phyloP scores from a whole-genome alignment of 2,113 vertebrate genomes.

The Ceyx cyanopectus region DNA sequence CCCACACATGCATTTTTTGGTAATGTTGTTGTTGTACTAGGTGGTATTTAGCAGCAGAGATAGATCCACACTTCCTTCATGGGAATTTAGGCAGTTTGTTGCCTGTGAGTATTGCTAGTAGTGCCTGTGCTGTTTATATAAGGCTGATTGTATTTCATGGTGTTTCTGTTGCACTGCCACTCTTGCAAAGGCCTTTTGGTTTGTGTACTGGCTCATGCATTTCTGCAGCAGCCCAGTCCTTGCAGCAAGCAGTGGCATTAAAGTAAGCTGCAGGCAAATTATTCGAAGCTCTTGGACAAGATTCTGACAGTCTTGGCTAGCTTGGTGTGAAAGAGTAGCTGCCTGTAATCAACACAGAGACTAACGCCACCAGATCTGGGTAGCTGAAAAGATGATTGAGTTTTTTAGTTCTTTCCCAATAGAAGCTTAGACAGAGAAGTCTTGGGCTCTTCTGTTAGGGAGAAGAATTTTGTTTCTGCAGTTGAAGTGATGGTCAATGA shows the following conservation, averaged over 20 bases:
- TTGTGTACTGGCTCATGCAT: background rate
- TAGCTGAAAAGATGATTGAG: background rate
- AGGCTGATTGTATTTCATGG: background rate
- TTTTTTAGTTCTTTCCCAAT: background rate
- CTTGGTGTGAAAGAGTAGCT: background rate
- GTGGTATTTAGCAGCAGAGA: background rate
- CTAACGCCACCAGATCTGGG: background rate
- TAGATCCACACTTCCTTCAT: background rate
- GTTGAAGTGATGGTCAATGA: slow-evolving; percentile 57
- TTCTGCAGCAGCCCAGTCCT: background rate
- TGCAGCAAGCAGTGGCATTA: background rate
- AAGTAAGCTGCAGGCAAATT: background rate
- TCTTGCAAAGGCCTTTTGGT: background rate
- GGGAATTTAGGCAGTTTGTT: background rate
- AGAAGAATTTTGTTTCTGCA: slow-evolving; percentile 42
- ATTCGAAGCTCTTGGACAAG: background rate
- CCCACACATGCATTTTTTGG: background rate
- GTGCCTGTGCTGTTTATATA: background rate
- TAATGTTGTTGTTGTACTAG: background rate
- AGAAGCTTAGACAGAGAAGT: background rate
- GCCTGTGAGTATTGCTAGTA: background rate
- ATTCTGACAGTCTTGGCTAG: background rate
- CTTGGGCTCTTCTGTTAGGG: background rate
- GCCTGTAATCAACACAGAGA: background rate
- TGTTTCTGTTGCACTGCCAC: background rate